Conservation (phyloP, 2,888 invertebrate genomes). For the Cenopis cana region DNA sequence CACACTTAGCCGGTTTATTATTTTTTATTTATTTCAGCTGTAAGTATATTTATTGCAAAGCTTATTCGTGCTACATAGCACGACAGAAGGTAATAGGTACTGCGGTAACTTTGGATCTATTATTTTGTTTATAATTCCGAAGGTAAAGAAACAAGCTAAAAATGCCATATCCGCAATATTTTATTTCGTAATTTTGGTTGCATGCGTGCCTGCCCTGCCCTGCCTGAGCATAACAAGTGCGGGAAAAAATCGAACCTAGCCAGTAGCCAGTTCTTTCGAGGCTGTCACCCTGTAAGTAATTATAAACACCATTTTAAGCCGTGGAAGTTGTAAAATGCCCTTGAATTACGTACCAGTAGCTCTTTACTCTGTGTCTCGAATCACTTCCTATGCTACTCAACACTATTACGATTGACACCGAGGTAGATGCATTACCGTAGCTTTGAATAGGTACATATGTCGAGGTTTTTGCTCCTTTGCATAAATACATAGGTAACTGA, state of each 20-base stretch:
- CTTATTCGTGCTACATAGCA: too few species aligned
- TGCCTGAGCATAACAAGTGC: not conserved
- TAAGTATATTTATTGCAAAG: too few species aligned
- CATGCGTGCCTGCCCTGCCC: not conserved
- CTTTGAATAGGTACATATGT: not conserved
- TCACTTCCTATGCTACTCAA: conserved; percentile 11
- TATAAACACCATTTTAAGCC: conserved; percentile 25
- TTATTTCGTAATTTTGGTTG: not conserved
- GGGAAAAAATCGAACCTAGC: not conserved
- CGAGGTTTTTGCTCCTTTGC: conserved; percentile 11
- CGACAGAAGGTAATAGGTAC: too few species aligned
- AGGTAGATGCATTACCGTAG: conserved; percentile 8
- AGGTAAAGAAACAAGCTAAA: not conserved
- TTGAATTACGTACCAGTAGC: conserved; percentile 6
- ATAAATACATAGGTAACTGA: conserved; percentile 22
- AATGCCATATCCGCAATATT: not conserved
- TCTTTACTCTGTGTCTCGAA: conserved; percentile 17
- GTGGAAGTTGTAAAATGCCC: conserved; percentile 19
- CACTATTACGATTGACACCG: not conserved
- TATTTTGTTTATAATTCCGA: too few species aligned
- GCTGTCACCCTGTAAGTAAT: conserved; percentile 13
- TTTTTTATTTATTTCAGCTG: too few species aligned
- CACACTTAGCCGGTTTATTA: too few species aligned
- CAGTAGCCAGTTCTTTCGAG: conserved; percentile 18
- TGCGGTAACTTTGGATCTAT: too few species aligned